Conservation (phyloP, 2,113 vertebrate species). For the Pseudopodoces humilis region DNA sequence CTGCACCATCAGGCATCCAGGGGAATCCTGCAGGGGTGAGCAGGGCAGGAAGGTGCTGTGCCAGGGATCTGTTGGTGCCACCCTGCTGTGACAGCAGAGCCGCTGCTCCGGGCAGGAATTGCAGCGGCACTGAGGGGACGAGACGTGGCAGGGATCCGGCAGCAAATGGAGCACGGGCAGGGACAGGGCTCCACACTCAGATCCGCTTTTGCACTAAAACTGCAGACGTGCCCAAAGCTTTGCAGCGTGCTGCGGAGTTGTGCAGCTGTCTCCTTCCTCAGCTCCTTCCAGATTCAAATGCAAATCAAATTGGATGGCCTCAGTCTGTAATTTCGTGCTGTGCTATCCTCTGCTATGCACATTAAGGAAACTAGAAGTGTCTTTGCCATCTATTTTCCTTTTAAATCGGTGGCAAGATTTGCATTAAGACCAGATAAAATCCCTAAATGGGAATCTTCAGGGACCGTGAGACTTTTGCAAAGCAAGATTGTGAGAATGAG, state of each 20-base stretch:
- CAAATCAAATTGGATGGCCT: slow-evolving; percentile 53
- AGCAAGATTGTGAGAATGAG: neutral
- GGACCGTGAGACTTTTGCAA: neutral
- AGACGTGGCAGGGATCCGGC: neutral
- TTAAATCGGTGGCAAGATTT: neutral
- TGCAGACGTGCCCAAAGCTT: slow-evolving; percentile 26
- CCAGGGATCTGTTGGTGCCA: neutral
- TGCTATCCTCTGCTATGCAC: neutral
- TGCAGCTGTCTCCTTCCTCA: slow-evolving; percentile 58
- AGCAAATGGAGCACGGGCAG: neutral
- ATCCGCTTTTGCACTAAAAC: neutral
- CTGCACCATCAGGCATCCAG: neutral
- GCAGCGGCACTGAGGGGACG: neutral
- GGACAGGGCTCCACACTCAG: slow-evolving; percentile 3
- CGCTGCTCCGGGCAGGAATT: neutral
- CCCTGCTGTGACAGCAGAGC: slow-evolving; percentile 12
- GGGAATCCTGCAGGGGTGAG: neutral
- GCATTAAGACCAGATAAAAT: neutral
- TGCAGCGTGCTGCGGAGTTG: neutral
- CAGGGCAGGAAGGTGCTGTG: neutral
- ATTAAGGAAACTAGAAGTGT: slow-evolving; percentile 13
- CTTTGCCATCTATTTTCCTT: slow-evolving; percentile 20
- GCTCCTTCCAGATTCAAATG: slow-evolving; percentile 48
- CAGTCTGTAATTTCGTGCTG: slow-evolving; percentile 47
- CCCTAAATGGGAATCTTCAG: neutral